Evolutionary conservation across 2,888 invertebrate species (phyloP), one percentile per base, ranked within the genome.

Genomic region (Timandra comae): DNA sequence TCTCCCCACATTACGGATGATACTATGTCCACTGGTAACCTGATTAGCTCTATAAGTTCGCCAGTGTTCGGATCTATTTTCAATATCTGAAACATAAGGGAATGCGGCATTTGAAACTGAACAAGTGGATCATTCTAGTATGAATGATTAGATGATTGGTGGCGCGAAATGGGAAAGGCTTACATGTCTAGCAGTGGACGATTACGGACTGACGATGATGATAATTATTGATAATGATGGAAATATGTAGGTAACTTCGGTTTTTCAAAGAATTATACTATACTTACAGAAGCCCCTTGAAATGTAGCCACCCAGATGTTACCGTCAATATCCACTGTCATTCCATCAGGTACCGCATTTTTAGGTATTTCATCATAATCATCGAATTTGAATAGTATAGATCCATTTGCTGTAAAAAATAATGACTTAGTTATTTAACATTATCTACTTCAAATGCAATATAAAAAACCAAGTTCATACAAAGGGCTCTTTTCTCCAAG

Each of bases 301-400:
- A 10, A 9, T 3, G 76, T 60, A 5, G 88, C 88, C 11, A 92
- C 76, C 91, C 91, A 92, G 12, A 92, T 68, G 56, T 91, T 90
- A 27, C 87, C 91, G 29, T 89, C 80, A 1, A 69, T 66, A 56
- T 92, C 92, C 19, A 91, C 89, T 1, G 91, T 90, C 91, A 92
- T 91, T 5, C 88, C 88, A 54, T 88, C 88, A 1, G 87, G 87
- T 29, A 68, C 29, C 9, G 87, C 85, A 11, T 56, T 20, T 6
- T 86, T 40, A 7, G 74, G 60, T n/a, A n/a, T n/a, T n/a, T n/a
- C n/a, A n/a, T n/a, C n/a, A 45, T 81, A 57, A 7, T 70, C 52
- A 8, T 43, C 47, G 1, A 87, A 53, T 44, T 87, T 75, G 41
- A 87, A 24, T 7, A 24, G 6, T 8, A 22, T 8, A 9, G 22